Evolutionary conservation across 64 coral and sea anemone genomes (phyloP).

Genomic region (Stichodactyla mertensii): DNA sequence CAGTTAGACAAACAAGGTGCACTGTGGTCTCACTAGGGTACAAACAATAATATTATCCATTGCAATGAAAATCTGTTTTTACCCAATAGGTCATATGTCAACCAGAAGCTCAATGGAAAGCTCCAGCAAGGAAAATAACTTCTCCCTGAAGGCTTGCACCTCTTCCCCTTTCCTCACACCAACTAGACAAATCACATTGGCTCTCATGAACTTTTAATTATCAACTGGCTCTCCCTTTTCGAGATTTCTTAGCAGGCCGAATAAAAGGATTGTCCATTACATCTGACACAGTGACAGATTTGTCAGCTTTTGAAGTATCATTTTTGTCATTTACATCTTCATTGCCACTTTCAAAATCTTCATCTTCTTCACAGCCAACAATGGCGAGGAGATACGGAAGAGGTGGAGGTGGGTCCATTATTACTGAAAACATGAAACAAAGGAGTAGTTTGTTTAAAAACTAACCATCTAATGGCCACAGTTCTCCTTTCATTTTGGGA

Average conservation of each 20-base stretch:
- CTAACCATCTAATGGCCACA: no score
- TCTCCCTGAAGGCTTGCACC: no score
- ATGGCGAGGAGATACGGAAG: constrained; percentile 7
- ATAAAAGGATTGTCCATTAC: constrained; percentile 21
- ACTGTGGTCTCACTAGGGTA: no score
- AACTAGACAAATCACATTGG: no score
- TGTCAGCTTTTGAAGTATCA: neutral
- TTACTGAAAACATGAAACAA: neutral
- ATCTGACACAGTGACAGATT: neutral
- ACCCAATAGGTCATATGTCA: no score
- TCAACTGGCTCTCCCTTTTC: neutral
- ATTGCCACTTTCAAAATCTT: neutral
- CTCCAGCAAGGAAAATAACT: no score
- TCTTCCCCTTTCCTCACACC: no score
- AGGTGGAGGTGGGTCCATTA: constrained; percentile 1
- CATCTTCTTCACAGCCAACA: constrained; percentile 7
- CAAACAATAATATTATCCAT: no score
- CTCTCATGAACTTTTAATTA: neutral
- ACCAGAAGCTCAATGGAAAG: no score
- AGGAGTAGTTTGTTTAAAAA: neutral
- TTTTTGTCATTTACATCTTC: neutral
- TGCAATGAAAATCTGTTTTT: no score
- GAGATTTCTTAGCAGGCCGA: neutral
- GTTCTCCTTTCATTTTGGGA: no score
- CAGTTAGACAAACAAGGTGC: no score